These are phyloP conservation scores for Meles meles DNA, from an alignment of 2,113 vertebrate species.

Conservation along the genomic window DNA sequence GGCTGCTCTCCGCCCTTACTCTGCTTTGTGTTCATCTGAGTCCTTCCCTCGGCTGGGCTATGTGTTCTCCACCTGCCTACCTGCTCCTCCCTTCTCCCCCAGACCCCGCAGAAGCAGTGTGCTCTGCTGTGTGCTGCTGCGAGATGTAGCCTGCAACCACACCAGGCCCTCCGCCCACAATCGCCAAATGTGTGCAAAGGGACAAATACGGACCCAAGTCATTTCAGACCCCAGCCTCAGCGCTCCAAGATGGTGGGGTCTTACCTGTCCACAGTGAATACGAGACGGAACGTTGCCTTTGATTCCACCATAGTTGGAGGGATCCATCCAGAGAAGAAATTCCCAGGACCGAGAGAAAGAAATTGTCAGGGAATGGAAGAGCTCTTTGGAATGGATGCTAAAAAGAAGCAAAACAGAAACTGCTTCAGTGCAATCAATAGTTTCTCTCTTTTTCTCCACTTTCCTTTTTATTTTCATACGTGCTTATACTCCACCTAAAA, in stretches of 20 bases:
- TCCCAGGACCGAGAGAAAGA: slow-evolving; percentile 98
- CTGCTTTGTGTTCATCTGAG: neutral
- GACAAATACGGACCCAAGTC: fast-evolving
- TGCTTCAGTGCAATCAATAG: neutral
- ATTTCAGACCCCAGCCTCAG: neutral
- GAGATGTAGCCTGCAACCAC: fast-evolving
- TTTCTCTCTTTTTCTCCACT: neutral
- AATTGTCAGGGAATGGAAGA: slow-evolving; percentile 97
- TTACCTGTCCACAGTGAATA: slow-evolving; percentile 88
- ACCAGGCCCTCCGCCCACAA: neutral
- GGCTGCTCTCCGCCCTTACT: too few species aligned
- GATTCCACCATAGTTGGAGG: slow-evolving; percentile 94
- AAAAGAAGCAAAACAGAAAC: neutral
- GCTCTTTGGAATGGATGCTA: slow-evolving; percentile 95
- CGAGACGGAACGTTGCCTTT: slow-evolving; percentile 90
- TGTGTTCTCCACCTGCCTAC: fast-evolving
- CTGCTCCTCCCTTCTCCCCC: neutral
- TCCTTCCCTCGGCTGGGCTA: neutral
- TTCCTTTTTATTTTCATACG: neutral
- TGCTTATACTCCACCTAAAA: neutral
- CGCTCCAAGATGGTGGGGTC: neutral
- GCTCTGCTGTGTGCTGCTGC: neutral
- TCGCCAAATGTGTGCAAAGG: neutral
- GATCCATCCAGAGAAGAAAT: slow-evolving; percentile 98
- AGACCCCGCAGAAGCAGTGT: fast-evolving